Evolutionary conservation across 2,888 invertebrate species (phyloP), one percentile per base, ranked within the genome.

Genomic region (Allygus modestus): DNA sequence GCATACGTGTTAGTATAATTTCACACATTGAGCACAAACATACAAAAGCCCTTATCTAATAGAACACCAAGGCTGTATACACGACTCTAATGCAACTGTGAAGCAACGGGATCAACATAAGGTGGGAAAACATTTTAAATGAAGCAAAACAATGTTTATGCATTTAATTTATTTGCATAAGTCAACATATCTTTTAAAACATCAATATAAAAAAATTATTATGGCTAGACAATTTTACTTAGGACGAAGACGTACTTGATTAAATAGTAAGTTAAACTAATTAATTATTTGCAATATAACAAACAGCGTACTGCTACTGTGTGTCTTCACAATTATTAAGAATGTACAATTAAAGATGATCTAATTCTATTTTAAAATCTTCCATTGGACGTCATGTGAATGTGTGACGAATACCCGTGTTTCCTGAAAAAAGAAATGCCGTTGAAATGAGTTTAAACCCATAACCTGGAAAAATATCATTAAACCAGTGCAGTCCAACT

Each of bases 291-390:
- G 23, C n/a, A 37, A 20, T 23, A 41, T 73, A 17, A 73, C 41
- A 20, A 43, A 65, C 9, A 65, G 28, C 15, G 28, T 15, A 12
- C 7, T 65, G 28, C 28, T 65, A 20, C 31, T 65, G 15, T 11
- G 2, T 58, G 65, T 26, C 1, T 4, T 65, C 15, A 65, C 31
- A 31, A 28, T 41, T 73, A 31, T 54, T 23, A 73, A 73, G 23
- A 65, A 65, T 65, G 28, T 65, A 41, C 73, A 73, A n/a, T 69
- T 69, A 9, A 37, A 73, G n/a, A 28, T 65, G 28, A 23, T 41
- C 73, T 73, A 73, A 37, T 28, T 23, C 73, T 73, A 73, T 9
- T 41, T 73, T 73, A 41, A 73, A 73, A 73, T 73, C 73, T 73
- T 73, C 37, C 73, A 41, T 20, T 73, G 73, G 73, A 73, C 73